Evolutionary conservation across 2,888 invertebrate genomes (phyloP).

Genomic region (Trichopria drosophilae): DNA sequence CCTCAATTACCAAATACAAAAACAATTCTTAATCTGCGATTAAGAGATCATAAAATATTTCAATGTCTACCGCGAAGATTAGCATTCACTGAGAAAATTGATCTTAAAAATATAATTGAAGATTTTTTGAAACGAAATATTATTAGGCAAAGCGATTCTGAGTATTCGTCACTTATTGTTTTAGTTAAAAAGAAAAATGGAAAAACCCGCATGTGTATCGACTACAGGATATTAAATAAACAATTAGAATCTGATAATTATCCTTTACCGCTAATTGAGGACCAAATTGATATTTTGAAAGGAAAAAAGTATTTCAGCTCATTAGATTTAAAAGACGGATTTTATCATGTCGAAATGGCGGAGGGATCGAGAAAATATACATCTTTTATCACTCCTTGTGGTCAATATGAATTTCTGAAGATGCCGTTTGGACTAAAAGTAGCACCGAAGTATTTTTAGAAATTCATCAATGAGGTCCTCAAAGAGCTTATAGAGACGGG

Average conservation of each 20-base stretch:
- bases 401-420: no score
- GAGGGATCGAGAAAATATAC: no score
- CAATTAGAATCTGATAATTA: constrained; percentile 25
- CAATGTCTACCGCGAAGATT: constrained; percentile 29
- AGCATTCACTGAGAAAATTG: constrained; percentile 25
- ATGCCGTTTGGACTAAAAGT: no score
- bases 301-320: constrained; percentile 30
- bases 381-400: no score
- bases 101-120: constrained; percentile 30
- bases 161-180: constrained; percentile 30
- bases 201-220: constrained; percentile 32
- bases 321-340: constrained; percentile 18
- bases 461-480: no score
- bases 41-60: constrained; percentile 27
- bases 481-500: constrained; percentile 16
- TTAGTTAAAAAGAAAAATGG: constrained; percentile 32
- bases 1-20: constrained; percentile 20
- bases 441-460: no score
- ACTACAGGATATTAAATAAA: constrained; percentile 29
- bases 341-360: no score
- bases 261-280: constrained; percentile 31
- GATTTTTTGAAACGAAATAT: constrained; percentile 22
- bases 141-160: constrained; percentile 24
- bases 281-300: constrained; percentile 26
- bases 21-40: constrained; percentile 18